Evolutionary conservation across 1,140 invertebrate species (phyloP), one percentile per base, ranked within the genome.

Genomic region (Danaus plexippus): DNA sequence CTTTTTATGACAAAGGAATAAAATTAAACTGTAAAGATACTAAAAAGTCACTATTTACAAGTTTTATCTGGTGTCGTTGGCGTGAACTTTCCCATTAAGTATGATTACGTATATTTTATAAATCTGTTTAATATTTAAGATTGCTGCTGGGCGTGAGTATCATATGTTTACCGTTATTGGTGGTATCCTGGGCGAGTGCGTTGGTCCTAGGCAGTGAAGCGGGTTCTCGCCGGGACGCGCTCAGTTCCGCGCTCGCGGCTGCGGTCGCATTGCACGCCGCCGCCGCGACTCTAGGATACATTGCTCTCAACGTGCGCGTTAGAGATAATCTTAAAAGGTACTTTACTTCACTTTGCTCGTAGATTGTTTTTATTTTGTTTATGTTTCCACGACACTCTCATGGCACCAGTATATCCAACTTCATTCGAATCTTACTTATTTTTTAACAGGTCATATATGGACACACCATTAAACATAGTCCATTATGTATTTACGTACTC

Each of bases 201-300:
- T 60, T 85, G 6, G 50, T 85, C 9, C 73, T 85, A 59, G 79
- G 67, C 58, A 82, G 79, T 61, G 79, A 85, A 52, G 59, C 74
- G 43, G 78, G 73, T 12, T 54, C 49, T 8, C 59, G 71, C 0
- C 67, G 89, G 90, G 11, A 88, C 90, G 43, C 63, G 54, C 88
- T 96, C 9, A 92, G 93, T 61, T 93, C 94, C 66, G 85, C 92
- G 57, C 90, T 95, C 59, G 92, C 93, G 1, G 85, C 91, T 2
- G 90, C 94, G 15, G 89, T 94, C 0, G 88, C 92, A 1, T 68
- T 92, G 5, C 93, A 95, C 70, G 92, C 94, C 1, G 85, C 92
- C 1, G 96, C 94, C 65, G 91, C 95, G 13, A 88, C 96, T 40
- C 87, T 95, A 42, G 94, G 94, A n/a, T 95, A 96, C 73, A 94